Conservation (phyloP, 1,140 invertebrate genomes). For the Parapsyche elsis region DNA sequence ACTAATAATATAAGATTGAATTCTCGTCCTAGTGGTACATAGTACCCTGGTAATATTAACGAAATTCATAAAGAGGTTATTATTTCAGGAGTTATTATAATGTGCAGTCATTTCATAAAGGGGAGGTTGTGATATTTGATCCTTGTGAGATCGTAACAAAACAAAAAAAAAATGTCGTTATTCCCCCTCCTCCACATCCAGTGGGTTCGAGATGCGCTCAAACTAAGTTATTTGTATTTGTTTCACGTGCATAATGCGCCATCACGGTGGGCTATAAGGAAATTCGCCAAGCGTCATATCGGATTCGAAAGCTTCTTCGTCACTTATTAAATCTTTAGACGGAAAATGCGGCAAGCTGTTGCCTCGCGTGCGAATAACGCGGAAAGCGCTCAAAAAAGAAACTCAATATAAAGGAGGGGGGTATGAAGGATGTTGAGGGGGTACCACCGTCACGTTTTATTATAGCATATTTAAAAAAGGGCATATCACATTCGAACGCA, state of each 20-base stretch:
- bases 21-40: too few species aligned
- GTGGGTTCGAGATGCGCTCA: background rate
- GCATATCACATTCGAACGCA: conserved; percentile 43
- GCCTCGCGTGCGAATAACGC: conserved; percentile 18
- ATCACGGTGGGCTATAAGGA: background rate
- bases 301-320: conserved; percentile 17
- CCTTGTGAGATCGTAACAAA: too few species aligned
- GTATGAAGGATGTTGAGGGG: too few species aligned
- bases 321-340: conserved; percentile 40
- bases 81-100: conserved; percentile 1
- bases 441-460: conserved; percentile 48
- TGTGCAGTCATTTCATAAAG: background rate
- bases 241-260: conserved; percentile 20
- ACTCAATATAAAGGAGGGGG: conserved; percentile 39
- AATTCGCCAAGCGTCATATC: background rate
- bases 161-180: background rate
- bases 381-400: background rate
- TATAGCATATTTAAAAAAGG: conserved; percentile 40
- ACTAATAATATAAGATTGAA: too few species aligned
- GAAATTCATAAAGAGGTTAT: too few species aligned
- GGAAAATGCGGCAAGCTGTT: conserved; percentile 35
- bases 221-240: conserved; percentile 36
- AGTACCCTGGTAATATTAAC: too few species aligned
- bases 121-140: too few species aligned
- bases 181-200: too few species aligned